Base-by-base conservation (phyloP, 2,797 vertebrate species). In the Myotis daubentonii region DNA sequence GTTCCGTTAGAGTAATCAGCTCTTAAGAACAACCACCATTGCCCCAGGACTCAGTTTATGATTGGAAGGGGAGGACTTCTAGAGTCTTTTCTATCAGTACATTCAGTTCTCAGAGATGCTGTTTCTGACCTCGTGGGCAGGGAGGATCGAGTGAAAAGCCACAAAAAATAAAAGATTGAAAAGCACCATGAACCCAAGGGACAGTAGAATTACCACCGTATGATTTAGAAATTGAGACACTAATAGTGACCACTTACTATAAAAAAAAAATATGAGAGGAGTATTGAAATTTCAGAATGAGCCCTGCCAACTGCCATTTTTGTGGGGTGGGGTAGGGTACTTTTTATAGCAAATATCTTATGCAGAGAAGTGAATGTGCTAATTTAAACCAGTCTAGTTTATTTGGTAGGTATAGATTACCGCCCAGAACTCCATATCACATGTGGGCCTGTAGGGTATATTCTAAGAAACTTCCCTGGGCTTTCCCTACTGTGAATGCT, bases 81-180 rank as follows among this genome's bases (percentile, higher is more conserved):
- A 68, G 17, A 3, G 38, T 87, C 47, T 17, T 84, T 79, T 49
- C 25, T 83, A 70, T 83, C n/a, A 57, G 62, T 71, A 41, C 49
- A 47, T 87, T 68, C 41, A 65, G 23, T 88, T 85, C 62, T 93
- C 51, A 65, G 13, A 36, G 19, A 60, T 71, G 38, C 25, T 16
- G 12, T 72, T 44, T 91, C 47, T 25, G 19, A 25, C 36, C 78
- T 87, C 25, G 55, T 6, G 57, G 57, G 33, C 10, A 72, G 7
- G 15, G 51, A 8, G 20, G 30, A 53, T 62, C 15, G 89, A 55
- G 17, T 30, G 13, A 30, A 86, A 92, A 89, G 55, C 65, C 72
- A 92, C 49, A 47, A 55, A 86, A 88, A 36, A n/a, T 65, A 38
- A 70, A 89, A 89, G n/a, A 20, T 70, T 86, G 47, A 65, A 89